phyloP scores from a whole-genome alignment of 2,113 vertebrate species.

The Dipodomys merriami region DNA sequence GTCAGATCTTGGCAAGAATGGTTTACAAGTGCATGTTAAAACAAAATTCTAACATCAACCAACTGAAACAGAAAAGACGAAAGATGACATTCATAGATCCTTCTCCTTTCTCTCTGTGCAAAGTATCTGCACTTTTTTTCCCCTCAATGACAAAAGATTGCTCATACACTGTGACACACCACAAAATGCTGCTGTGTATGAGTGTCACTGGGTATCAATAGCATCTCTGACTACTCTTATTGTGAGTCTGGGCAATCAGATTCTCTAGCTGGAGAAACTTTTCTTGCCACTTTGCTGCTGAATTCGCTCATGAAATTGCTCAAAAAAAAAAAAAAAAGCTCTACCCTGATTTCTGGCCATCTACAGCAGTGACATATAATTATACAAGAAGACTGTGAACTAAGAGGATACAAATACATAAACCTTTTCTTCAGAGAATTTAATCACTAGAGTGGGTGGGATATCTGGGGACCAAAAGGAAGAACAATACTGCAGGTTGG shows the following conservation, averaged over 20 bases:
- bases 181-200: constrained; percentile 67
- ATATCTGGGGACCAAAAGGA: not conserved
- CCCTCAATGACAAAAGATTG: constrained; percentile 55
- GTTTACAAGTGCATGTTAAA: constrained; percentile 81
- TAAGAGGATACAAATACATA: constrained; percentile 33
- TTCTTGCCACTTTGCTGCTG: constrained; percentile 84
- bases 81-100: constrained; percentile 81
- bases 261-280: constrained; percentile 42
- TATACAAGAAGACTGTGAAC: constrained; percentile 12
- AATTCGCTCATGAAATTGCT: constrained; percentile 77
- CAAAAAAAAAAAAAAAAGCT: constrained; percentile 71
- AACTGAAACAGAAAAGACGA: constrained; percentile 73
- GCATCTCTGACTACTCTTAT: constrained; percentile 69
- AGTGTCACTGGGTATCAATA: constrained; percentile 63
- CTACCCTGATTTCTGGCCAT: constrained; percentile 58
- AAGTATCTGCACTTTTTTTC: constrained; percentile 69
- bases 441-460: constrained; percentile 33
- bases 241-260: constrained; percentile 60
- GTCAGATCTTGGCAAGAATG: constrained; percentile 83
- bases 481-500: constrained; percentile 20
- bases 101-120: constrained; percentile 77
- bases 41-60: constrained; percentile 77
- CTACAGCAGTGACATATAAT: constrained; percentile 17
- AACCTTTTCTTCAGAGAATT: constrained; percentile 53
- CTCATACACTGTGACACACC: constrained; percentile 72